Percentiles rank a stretch among this genome's conserved stretches.
Evolutionary conservation across 1,140 invertebrate species (phyloP).

Genomic region (Hyphantria cunea): DNA sequence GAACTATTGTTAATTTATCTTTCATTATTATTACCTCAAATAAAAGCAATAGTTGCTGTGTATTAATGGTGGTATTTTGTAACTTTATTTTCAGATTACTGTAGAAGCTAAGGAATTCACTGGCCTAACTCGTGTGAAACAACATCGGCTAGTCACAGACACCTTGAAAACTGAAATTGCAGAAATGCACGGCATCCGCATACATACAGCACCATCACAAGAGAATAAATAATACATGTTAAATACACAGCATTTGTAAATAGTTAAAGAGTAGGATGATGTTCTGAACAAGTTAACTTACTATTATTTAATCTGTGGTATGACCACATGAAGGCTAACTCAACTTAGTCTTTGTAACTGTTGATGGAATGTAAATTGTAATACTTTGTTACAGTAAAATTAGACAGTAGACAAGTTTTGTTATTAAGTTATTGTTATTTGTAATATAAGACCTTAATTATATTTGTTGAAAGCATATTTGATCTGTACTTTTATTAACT

Average conservation of each 20-base stretch:
- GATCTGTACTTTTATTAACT: not conserved
- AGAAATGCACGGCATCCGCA: slow-evolving; percentile 92
- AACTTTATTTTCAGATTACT: slow-evolving; percentile 70
- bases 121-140: slow-evolving; percentile 89
- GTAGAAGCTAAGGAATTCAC: slow-evolving; percentile 90
- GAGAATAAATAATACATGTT: slow-evolving; percentile 7
- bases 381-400: not conserved
- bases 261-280: not conserved
- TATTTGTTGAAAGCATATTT: not conserved
- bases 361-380: not conserved
- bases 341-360: not conserved
- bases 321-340: no score
- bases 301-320: no score
- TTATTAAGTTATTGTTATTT: slow-evolving; percentile 1
- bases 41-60: no score
- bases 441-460: not conserved
- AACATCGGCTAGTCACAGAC: slow-evolving; percentile 91
- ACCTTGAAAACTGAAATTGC: slow-evolving; percentile 90
- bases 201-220: slow-evolving; percentile 83
- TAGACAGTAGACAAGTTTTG: not conserved
- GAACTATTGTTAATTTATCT: no score
- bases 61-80: not conserved
- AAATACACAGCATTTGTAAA: not conserved
- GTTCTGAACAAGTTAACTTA: no score
- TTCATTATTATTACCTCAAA: no score